Evolutionary conservation across 1,140 invertebrate genomes (phyloP), one percentile per base, ranked within the genome.

Genomic region (Drosophila sproati): DNA sequence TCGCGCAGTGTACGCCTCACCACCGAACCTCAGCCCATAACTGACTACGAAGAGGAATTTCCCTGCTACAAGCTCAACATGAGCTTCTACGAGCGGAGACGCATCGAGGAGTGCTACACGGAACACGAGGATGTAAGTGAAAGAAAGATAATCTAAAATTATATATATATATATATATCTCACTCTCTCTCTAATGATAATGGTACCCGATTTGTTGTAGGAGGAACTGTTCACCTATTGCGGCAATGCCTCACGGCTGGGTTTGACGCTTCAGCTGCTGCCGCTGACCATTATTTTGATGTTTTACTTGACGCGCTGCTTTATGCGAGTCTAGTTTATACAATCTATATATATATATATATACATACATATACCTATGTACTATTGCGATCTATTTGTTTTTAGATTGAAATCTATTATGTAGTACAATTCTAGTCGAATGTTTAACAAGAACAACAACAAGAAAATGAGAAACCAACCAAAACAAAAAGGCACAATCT

Each of bases 51-150:
- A 70, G 83, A 94, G 52, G 81, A 94, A 34, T 93, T 93, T 78
- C 95, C 96, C 0, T 97, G 96, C 82, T 95, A 97, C 75, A 97
- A 97, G 91, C 93, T 96, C 41, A 93, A 95, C 51, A 91, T 97
- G 51, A 96, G 96, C 74, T 93, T 94, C 35, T 93, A 97, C 72
- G 94, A 94, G 6, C 92, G 96, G 52, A 91, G 96, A 76, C 93
- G 95, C 64, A 93, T 96, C 7, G 94, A 95, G 69, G 95, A 94
- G 59, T 97, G 96, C 86, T 97, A 94, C 79, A 96, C 96, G 47
- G 94, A 96, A 74, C 95, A 97, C 93, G 94, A 95, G 35, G 91
- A 95, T 91, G 95, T 96, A 92, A 92, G 91, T 82, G 3, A 34
- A 45, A 20, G 20, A 20, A 20, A 20, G 20, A 20, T 20, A 20